Percentiles rank a stretch among this genome's conserved stretches.
Evolutionary conservation across 2,888 invertebrate species (phyloP).

Genomic region (Petrophora chlorosata): DNA sequence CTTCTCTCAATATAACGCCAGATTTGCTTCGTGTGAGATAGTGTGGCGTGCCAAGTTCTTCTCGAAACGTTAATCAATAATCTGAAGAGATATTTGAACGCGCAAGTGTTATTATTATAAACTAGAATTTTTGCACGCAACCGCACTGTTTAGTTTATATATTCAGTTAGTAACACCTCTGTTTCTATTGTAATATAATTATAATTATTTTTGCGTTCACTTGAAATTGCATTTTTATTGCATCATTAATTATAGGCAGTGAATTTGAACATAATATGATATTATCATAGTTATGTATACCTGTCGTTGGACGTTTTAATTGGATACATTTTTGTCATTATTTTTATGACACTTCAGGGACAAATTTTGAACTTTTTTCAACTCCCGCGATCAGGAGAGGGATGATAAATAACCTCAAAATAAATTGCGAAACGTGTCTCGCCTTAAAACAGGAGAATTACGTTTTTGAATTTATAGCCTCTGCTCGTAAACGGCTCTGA

Average conservation of each 20-base stretch:
- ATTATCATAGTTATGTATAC: no score
- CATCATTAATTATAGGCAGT: no score
- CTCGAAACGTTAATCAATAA: slow-evolving; percentile 69
- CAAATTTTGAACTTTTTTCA: slow-evolving; percentile 21
- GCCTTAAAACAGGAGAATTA: slow-evolving; percentile 40
- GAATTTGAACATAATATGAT: no score
- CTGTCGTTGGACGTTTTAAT: slow-evolving; percentile 21
- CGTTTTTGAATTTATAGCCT: slow-evolving; percentile 37
- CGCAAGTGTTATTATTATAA: slow-evolving; percentile 11
- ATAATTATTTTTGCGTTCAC: no score
- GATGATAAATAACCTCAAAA: slow-evolving; percentile 38
- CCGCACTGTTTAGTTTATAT: slow-evolving; percentile 3
- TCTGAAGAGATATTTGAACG: slow-evolving; percentile 7
- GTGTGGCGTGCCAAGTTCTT: slow-evolving; percentile 46
- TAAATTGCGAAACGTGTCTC: slow-evolving; percentile 39
- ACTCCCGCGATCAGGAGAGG: slow-evolving; percentile 21
- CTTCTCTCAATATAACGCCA: neutral
- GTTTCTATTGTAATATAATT: neutral
- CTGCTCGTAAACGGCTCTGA: slow-evolving; percentile 36
- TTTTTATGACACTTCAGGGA: slow-evolving; percentile 19
- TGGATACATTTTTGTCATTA: slow-evolving; percentile 18
- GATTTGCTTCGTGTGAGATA: slow-evolving; percentile 1
- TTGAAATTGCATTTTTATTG: no score
- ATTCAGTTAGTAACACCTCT: slow-evolving; percentile 12
- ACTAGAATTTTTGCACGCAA: slow-evolving; percentile 23